phyloP scores from a whole-genome alignment of 1,140 invertebrate genomes.

The Polyergus mexicanus region DNA sequence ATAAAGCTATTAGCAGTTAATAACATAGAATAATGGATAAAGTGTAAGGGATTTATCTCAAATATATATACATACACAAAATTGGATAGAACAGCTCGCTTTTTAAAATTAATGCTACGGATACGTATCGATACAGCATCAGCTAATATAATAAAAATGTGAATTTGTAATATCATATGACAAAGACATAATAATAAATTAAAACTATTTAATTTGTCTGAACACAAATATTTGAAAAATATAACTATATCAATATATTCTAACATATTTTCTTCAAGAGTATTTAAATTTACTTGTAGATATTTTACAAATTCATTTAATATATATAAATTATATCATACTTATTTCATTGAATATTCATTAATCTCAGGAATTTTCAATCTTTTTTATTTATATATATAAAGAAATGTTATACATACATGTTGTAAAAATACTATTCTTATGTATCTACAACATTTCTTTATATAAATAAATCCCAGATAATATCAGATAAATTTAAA shows the following conservation, averaged over 20 bases:
- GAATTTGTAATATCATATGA: background rate
- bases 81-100: background rate
- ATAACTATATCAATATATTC: background rate
- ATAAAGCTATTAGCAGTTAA: constrained; percentile 8
- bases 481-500: constrained; percentile 8
- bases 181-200: no score
- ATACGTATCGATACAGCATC: background rate
- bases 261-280: background rate
- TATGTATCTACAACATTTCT: no score
- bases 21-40: background rate
- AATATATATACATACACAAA: background rate
- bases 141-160: background rate
- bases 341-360: background rate
- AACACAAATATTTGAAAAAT: constrained; percentile 14
- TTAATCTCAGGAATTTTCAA: background rate
- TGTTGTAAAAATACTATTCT: background rate
- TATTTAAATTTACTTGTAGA: background rate
- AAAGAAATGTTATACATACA: background rate
- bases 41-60: background rate
- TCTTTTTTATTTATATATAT: background rate
- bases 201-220: background rate
- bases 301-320: background rate
- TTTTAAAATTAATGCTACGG: background rate
- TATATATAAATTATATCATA: background rate
- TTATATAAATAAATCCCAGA: background rate